phyloP scores from a whole-genome alignment of 2,888 invertebrate species.

The Leucania comma region DNA sequence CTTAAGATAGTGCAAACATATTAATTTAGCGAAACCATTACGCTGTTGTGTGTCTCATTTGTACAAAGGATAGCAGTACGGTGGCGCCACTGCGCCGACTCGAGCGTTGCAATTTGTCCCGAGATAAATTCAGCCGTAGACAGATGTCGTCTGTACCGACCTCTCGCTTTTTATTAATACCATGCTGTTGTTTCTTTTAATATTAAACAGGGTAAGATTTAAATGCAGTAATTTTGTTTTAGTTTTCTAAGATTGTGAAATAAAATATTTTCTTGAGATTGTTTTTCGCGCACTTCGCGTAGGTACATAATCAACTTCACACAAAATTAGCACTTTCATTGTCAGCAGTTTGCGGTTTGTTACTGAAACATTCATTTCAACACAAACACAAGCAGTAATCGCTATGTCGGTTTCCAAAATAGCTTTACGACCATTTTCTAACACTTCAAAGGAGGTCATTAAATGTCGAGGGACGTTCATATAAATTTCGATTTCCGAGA shows the following conservation, averaged over 20 bases:
- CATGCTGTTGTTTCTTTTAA: slow-evolving; percentile 51
- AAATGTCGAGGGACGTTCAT: slow-evolving; percentile 80
- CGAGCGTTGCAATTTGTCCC: slow-evolving; percentile 85
- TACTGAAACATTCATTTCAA: slow-evolving; percentile 75
- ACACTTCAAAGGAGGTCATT: slow-evolving; percentile 87
- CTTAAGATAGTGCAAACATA: slow-evolving; percentile 76
- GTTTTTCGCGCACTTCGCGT: slow-evolving; percentile 1
- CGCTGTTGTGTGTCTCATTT: slow-evolving; percentile 84
- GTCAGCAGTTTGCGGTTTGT: slow-evolving; percentile 76
- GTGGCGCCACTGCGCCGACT: slow-evolving; percentile 67
- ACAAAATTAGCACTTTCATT: slow-evolving; percentile 62
- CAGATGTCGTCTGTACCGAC: slow-evolving; percentile 83
- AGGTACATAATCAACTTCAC: slow-evolving; percentile 29
- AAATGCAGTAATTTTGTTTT: slow-evolving; percentile 14
- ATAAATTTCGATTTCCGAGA: slow-evolving; percentile 79
- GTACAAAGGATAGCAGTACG: slow-evolving; percentile 77
- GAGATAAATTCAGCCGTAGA: slow-evolving; percentile 86
- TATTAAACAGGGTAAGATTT: slow-evolving; percentile 36
- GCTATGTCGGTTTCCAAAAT: slow-evolving; percentile 77
- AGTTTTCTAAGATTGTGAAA: background rate
- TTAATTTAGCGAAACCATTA: slow-evolving; percentile 82
- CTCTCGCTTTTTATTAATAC: slow-evolving; percentile 73
- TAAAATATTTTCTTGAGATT: background rate
- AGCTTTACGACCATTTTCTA: slow-evolving; percentile 84
- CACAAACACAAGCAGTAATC: slow-evolving; percentile 72